Conservation (phyloP, 2,113 vertebrate species). For the Pavo muticus region DNA sequence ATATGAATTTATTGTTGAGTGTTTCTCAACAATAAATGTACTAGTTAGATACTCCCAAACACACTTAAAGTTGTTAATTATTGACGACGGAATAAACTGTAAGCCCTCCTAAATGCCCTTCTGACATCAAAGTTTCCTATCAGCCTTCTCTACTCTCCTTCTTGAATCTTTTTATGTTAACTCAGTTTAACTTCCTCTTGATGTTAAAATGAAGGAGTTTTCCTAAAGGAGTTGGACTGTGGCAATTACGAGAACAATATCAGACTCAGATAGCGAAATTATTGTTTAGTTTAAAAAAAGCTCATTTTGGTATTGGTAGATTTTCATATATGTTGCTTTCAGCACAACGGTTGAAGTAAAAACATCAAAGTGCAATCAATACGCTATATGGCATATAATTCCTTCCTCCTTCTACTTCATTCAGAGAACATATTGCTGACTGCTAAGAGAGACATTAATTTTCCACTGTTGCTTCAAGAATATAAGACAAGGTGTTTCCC, state of each 20-base stretch:
- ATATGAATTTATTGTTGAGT: neutral
- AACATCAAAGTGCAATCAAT: neutral
- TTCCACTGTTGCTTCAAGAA: neutral
- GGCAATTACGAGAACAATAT: neutral
- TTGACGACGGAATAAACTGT: neutral
- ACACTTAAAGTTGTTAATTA: neutral
- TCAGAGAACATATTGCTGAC: neutral
- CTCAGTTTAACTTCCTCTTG: conserved; percentile 6
- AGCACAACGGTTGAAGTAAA: neutral
- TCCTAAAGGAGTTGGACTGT: neutral
- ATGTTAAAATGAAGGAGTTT: conserved; percentile 7
- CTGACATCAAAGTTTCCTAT: neutral
- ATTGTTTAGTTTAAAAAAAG: neutral
- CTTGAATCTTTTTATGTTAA: neutral
- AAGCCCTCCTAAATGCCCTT: neutral
- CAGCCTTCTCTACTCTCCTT: neutral
- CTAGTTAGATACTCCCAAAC: neutral
- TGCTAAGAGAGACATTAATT: neutral
- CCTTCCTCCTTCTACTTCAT: neutral
- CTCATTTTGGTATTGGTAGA: neutral
- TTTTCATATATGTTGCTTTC: neutral
- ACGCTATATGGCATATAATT: neutral
- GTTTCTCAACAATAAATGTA: neutral
- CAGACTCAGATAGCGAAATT: neutral
- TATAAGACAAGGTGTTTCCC: neutral